Base-by-base conservation (phyloP, 92 coral and sea anemone genomes). In the Phenganax subtilis region DNA sequence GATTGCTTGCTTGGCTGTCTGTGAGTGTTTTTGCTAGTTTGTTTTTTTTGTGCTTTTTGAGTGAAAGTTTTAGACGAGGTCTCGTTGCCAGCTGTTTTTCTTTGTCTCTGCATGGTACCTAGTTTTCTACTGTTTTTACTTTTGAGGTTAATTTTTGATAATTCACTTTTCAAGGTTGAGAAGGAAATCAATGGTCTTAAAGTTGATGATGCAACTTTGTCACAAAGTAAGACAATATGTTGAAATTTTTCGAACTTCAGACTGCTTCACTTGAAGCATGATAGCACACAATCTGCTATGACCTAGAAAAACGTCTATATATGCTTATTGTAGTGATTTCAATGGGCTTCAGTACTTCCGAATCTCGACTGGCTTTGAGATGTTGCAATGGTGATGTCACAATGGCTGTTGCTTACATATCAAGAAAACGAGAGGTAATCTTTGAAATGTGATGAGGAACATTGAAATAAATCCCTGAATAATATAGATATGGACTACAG, bases 341-440 rank as follows among this genome's bases (percentile, higher is more conserved):
- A 14, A 93, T 93, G 96, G 97, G 97, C 1, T 93, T 93, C 77
- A 72, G 88, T 56, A 86, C 90, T 56, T 84, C 91, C 3, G 97
- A 93, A 77, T 91, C 96, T 31, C 90, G 97, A 7, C 93, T 93
- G 72, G 93, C 93, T 31, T 75, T 93, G 76, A 85, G 93, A 54
- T 86, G 92, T 31, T 88, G 91, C 58, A 82, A 85, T 64, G 91
- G 97, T 9, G 94, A 92, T 77, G 86, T 87, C n/a, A 92, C 97
- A 0, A n/a, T 81, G 29, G 94, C 97, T 56, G 89, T 92, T 54
- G 91, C 87, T 58, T 87, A 90, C 81, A 88, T 92, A 15, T 87
- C 97, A 55, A 80, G 88, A 75, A 87, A 80, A 83, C 87, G 91
- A 57, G 92, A 92, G 94, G 97, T 92, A 71, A 9, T 54, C 47